Conservation (phyloP, 2,797 vertebrate genomes). For the Pseudotriccus pelzelni region DNA sequence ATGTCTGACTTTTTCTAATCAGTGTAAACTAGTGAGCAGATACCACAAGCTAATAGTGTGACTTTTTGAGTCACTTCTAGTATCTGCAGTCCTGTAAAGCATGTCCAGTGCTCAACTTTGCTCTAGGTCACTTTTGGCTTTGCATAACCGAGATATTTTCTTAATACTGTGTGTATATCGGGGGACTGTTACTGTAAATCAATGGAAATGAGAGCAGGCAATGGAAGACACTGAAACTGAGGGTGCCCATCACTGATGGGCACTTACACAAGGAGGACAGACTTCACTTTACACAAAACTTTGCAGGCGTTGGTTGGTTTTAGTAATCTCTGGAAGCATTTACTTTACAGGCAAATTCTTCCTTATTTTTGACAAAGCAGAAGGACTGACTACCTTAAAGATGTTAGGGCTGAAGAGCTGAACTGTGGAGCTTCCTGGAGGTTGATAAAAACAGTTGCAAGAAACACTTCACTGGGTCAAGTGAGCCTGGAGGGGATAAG, state of each 20-base stretch:
- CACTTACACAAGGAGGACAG: not conserved
- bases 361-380: not conserved
- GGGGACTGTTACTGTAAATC: not conserved
- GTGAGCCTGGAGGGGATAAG: constrained; percentile 5
- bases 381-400: not conserved
- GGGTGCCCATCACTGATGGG: not conserved
- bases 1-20: not conserved
- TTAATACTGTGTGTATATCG: not conserved
- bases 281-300: not conserved
- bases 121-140: not conserved
- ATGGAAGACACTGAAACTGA: not conserved
- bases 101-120: not conserved
- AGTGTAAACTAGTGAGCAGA: not conserved
- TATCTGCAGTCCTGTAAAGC: not conserved
- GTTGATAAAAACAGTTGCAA: not conserved
- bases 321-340: not conserved
- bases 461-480: not conserved
- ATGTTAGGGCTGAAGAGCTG: not conserved
- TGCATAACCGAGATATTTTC: not conserved
- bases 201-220: not conserved
- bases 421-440: not conserved
- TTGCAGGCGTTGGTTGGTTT: not conserved
- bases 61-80: not conserved
- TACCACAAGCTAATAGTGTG: not conserved
- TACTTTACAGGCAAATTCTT: not conserved